These are phyloP conservation scores for Synanthedon andrenaeformis DNA, from an alignment of 2,888 invertebrate genomes.

Conservation along the genomic window DNA sequence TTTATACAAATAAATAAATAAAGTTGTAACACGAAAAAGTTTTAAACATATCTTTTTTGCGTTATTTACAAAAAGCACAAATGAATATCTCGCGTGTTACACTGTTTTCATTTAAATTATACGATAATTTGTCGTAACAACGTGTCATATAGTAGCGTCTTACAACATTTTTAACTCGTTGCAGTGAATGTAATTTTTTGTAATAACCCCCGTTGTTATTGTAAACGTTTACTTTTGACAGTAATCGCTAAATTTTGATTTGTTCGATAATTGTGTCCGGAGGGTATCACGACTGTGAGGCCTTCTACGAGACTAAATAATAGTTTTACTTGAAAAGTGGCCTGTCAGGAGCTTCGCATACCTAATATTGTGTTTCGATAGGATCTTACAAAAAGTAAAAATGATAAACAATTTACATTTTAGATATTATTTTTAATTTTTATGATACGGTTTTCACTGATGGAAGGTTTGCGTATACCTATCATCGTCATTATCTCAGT, in stretches of 20 bases:
- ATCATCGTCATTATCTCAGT: too few relatives aligned
- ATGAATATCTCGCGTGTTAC: not conserved
- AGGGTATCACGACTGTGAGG: constrained; percentile 7
- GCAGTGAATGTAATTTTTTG: not conserved
- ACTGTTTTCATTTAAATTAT: not conserved
- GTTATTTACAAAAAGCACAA: not conserved
- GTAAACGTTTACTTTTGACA: constrained; percentile 13
- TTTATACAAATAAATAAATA: too few relatives aligned
- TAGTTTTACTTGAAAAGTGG: not conserved
- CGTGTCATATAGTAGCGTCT: not conserved
- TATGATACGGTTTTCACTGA: too few relatives aligned
- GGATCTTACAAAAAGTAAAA: not conserved
- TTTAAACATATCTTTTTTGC: not conserved
- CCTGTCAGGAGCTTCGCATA: not conserved
- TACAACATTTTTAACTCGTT: not conserved
- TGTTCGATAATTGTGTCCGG: constrained; percentile 9
- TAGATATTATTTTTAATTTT: not conserved
- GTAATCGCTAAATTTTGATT: constrained; percentile 15
- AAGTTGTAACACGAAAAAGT: not conserved
- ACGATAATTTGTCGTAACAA: not conserved
- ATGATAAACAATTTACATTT: not conserved
- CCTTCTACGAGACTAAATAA: not conserved
- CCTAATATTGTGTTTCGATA: too few relatives aligned
- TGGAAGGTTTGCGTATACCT: too few relatives aligned
- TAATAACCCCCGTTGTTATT: not conserved